phyloP scores from a whole-genome alignment of 1,140 invertebrate genomes.

The Tribolium castaneum region DNA sequence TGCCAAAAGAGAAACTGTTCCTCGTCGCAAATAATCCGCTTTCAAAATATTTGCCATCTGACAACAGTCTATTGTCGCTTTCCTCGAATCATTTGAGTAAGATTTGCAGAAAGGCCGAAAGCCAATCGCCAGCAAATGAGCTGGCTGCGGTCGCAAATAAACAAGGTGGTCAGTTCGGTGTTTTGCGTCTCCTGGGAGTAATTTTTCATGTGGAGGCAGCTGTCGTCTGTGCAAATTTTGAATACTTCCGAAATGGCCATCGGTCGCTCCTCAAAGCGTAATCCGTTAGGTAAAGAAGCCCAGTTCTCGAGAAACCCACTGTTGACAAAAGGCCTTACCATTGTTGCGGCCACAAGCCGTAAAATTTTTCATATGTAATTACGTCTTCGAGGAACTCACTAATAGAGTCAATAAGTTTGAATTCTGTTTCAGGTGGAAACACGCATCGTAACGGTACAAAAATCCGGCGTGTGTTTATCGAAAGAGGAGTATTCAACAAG shows the following conservation, averaged over 20 bases:
- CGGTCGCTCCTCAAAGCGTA: conserved; percentile 30
- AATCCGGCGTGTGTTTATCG: not conserved
- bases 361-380: conserved; percentile 9
- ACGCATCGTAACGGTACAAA: conserved; percentile 14
- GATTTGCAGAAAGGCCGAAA: not conserved
- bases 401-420: conserved; percentile 7
- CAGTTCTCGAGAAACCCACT: conserved; percentile 37
- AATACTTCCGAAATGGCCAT: conserved; percentile 18
- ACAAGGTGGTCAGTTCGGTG: not conserved
- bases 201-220: conserved; percentile 1
- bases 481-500: conserved; percentile 18
- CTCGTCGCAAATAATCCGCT: not conserved
- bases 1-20: not conserved
- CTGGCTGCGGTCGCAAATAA: not conserved
- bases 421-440: conserved; percentile 3
- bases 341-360: not conserved
- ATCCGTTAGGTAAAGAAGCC: conserved; percentile 44
- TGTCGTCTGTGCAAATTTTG: conserved; percentile 32
- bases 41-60: not conserved
- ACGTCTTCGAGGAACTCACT: not conserved
- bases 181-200: not conserved
- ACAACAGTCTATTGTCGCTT: not conserved
- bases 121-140: too few species aligned
- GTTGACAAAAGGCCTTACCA: conserved; percentile 4
- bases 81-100: not conserved